phyloP scores from a whole-genome alignment of 2,888 invertebrate species.

The Meta bourneti region DNA sequence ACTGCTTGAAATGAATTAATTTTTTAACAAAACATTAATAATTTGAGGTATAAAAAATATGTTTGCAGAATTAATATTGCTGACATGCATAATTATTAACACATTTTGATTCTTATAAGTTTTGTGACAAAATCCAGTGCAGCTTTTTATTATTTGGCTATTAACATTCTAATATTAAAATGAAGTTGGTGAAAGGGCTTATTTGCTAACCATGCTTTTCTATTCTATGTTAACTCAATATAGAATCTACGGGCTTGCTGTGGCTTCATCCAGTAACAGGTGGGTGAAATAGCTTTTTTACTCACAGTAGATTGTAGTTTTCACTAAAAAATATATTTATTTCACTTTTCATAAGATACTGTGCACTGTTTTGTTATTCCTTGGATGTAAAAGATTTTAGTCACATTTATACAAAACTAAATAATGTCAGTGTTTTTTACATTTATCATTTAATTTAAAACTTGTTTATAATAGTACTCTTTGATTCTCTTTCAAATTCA shows the following conservation, averaged over 20 bases:
- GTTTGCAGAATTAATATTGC: too few species aligned
- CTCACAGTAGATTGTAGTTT: neutral
- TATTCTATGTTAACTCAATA: conserved; percentile 66
- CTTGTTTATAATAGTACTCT: too few species aligned
- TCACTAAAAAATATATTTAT: neutral
- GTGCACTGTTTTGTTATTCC: too few species aligned
- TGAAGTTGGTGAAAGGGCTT: conserved; percentile 66
- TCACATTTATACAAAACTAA: neutral
- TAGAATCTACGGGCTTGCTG: conserved; percentile 74
- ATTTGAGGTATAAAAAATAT: too few species aligned
- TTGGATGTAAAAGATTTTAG: too few species aligned
- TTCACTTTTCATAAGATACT: too few species aligned
- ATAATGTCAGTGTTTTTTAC: neutral
- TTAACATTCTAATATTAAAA: conserved; percentile 71
- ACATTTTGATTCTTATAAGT: too few species aligned
- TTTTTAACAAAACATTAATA: neutral
- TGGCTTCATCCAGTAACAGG: conserved; percentile 75
- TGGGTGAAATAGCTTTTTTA: conserved; percentile 51
- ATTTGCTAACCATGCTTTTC: conserved; percentile 75
- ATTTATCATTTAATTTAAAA: too few species aligned
- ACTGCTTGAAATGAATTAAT: neutral
- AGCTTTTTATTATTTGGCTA: conserved; percentile 56
- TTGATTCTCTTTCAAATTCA: too few species aligned
- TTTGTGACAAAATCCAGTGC: conserved; percentile 3
- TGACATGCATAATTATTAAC: too few species aligned